These are phyloP conservation scores for Hippocampus guttulatus DNA, from an alignment of 2,113 vertebrate genomes.

Conservation along the genomic window DNA sequence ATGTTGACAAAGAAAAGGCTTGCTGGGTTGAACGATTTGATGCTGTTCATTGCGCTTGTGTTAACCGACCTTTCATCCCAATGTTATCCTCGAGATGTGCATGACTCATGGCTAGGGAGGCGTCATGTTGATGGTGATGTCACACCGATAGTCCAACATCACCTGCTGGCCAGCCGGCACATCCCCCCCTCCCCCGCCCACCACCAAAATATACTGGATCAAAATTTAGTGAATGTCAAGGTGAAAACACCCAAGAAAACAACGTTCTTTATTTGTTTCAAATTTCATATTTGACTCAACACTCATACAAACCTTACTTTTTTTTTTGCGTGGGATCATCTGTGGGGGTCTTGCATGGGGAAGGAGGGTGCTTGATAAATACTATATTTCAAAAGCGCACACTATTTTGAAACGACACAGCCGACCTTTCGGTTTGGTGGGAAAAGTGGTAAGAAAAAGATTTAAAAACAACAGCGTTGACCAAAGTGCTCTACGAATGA, in stretches of 20 bases:
- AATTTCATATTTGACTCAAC: no score
- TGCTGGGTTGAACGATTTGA: slow-evolving; percentile 53
- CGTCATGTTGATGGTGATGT: slow-evolving; percentile 24
- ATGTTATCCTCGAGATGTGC: slow-evolving; percentile 27
- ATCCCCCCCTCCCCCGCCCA: neutral
- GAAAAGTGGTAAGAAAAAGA: neutral
- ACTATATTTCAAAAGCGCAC: neutral
- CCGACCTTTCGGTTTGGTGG: neutral
- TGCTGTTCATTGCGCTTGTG: slow-evolving; percentile 41
- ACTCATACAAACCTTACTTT: no score
- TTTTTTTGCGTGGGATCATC: no score
- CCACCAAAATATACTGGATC: neutral
- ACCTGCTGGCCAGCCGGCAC: slow-evolving; percentile 9
- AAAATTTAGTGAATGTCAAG: neutral
- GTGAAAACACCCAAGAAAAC: no score
- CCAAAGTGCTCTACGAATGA: no score
- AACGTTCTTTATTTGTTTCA: no score
- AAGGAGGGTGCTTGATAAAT: neutral
- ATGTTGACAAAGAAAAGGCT: slow-evolving; percentile 17
- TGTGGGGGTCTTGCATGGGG: no score
- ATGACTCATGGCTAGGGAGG: slow-evolving; percentile 49
- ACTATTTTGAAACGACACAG: neutral
- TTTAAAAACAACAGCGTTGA: neutral
- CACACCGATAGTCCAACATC: slow-evolving; percentile 32
- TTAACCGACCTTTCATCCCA: slow-evolving; percentile 47